Percentiles rank a stretch among this genome's conserved stretches.
Conservation (phyloP, 1,140 invertebrate genomes). For the Drosophila kepulauana region DNA sequence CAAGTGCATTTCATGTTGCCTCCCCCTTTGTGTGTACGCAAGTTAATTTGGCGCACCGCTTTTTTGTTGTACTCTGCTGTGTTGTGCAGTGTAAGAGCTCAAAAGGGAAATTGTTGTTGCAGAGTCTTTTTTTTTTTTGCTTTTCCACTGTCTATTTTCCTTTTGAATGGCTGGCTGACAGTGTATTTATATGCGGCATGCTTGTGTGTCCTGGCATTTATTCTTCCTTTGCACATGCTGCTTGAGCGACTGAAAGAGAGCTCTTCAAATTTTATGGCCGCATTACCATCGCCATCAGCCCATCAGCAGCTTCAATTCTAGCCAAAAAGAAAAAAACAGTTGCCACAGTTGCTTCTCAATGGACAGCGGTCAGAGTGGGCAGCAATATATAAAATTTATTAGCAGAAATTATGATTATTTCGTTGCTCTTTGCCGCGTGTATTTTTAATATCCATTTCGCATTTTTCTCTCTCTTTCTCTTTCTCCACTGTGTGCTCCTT, state of each 20-base stretch:
- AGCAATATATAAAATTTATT: slow-evolving; percentile 83
- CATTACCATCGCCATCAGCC: slow-evolving; percentile 37
- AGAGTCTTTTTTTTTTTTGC: slow-evolving; percentile 21
- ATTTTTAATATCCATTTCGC: slow-evolving; percentile 79
- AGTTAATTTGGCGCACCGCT: slow-evolving; percentile 62
- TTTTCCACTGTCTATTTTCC: slow-evolving; percentile 6
- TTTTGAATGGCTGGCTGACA: slow-evolving; percentile 15
- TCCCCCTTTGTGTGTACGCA: slow-evolving; percentile 37
- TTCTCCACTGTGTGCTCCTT: slow-evolving; percentile 19
- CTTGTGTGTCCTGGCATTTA: slow-evolving; percentile 24
- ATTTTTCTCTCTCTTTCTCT: slow-evolving; percentile 9
- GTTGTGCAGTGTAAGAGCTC: slow-evolving; percentile 25
- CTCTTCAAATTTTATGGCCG: slow-evolving; percentile 71
- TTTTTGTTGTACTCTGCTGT: not conserved
- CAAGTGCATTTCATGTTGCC: slow-evolving; percentile 44
- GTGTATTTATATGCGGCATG: slow-evolving; percentile 9
- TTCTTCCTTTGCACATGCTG: slow-evolving; percentile 37
- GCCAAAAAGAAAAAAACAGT: slow-evolving; percentile 29
- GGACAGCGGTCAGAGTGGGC: slow-evolving; percentile 20
- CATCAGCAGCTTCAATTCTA: slow-evolving; percentile 49
- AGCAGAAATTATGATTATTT: slow-evolving; percentile 84
- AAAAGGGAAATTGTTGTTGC: slow-evolving; percentile 45
- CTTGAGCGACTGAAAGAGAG: slow-evolving; percentile 21
- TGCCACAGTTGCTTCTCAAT: slow-evolving; percentile 11
- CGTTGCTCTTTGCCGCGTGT: slow-evolving; percentile 75